Percentiles rank a stretch among this genome's conserved stretches.
Conservation (phyloP, 2,797 vertebrate genomes). For the Acrossocheilus fasciatus region DNA sequence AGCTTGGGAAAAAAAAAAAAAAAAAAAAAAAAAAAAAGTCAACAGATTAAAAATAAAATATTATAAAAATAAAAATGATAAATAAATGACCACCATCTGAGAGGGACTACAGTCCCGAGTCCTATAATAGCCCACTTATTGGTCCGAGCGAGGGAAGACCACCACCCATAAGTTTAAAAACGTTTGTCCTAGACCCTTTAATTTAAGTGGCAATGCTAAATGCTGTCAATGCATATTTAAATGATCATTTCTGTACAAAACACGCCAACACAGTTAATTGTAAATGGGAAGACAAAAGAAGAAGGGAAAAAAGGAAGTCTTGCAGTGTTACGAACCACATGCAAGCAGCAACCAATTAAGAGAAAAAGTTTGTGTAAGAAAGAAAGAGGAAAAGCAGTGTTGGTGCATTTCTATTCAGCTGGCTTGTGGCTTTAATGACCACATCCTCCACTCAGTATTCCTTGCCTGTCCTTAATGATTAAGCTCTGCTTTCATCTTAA, state of each 20-base stretch:
- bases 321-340: constrained; percentile 63
- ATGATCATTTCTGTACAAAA: neutral
- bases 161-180: neutral
- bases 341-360: constrained; percentile 62
- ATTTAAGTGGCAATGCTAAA: neutral
- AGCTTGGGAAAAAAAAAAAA: neutral
- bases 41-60: neutral
- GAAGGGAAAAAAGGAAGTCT: neutral
- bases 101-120: neutral
- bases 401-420: constrained; percentile 76
- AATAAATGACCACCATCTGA: neutral
- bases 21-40: too few relatives aligned
- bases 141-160: neutral
- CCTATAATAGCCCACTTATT: neutral
- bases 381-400: constrained; percentile 70
- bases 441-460: constrained; percentile 77
- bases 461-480: constrained; percentile 78
- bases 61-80: neutral
- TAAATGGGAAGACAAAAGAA: constrained; percentile 1
- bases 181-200: neutral
- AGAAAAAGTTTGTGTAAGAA: constrained; percentile 64
- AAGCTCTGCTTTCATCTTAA: constrained; percentile 77
- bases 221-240: neutral
- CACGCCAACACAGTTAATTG: neutral
- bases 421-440: constrained; percentile 82